Evolutionary conservation across 2,888 invertebrate species (phyloP), one percentile per base, ranked within the genome.

Genomic region (Lasioglossum vierecki): DNA sequence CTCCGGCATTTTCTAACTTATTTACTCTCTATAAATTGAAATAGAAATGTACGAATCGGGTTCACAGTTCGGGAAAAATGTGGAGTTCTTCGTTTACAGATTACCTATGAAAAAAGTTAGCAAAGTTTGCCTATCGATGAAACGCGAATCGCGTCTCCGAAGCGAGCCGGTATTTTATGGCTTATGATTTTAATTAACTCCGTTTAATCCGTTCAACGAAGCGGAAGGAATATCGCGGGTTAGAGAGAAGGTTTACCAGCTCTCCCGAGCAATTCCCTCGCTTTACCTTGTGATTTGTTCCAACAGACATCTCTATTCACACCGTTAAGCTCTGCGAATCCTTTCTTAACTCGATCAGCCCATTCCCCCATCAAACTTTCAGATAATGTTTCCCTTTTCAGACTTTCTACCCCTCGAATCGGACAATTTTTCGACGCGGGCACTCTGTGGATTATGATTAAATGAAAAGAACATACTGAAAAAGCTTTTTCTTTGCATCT

Each of bases 121-220:
- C 39, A 22, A 68, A 39, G 68, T 66, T 66, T 66, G 35, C 18
- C 68, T 39, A 68, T 68, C 68, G 68, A 68, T 74, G 76, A 76
- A 82, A 41, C 76, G 74, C 49, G 75, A 70, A 13, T 57, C 53
- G 68, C 39, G 53, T 60, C 26, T 30, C n/a, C 60, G 49, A 30
- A 68, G 44, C 26, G 49, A 57, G n/a, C 70, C 44, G 74, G 75
- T 81, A 81, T 78, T 81, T 79, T 41, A 80, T 63, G 80, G 82
- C 77, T 86, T 83, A 76, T 80, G 82, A 76, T 79, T 87, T 83
- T 82, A 85, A 79, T 80, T 79, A 79, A 77, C 79, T 79, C 71
- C 49, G 35, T 60, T 81, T 83, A 85, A 85, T 79, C 75, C 71
- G 76, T 22, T 70, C 79, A 81, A 79, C 60, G 74, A 66, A 26